Evolutionary conservation across 2,888 invertebrate genomes (phyloP).

Genomic region (Apamea monoglypha): DNA sequence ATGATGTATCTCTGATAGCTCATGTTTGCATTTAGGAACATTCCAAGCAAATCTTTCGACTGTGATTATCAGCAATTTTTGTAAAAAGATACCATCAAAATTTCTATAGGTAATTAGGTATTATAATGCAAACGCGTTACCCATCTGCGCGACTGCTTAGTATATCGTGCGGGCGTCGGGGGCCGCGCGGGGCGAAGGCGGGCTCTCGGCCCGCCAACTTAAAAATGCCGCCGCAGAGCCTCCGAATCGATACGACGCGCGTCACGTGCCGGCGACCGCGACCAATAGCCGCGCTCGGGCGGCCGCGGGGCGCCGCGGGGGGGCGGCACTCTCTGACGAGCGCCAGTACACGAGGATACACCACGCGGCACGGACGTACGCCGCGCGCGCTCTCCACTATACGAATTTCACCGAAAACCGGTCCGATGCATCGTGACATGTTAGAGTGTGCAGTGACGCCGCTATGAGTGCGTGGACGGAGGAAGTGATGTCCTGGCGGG

Average conservation of each 20-base stretch:
- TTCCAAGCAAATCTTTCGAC: not conserved
- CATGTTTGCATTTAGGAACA: not conserved
- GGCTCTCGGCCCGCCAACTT: slow-evolving; percentile 91
- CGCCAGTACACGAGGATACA: slow-evolving; percentile 84
- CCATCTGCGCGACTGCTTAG: slow-evolving; percentile 67
- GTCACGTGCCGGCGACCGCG: slow-evolving; percentile 92
- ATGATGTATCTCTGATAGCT: not conserved
- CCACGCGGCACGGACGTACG: slow-evolving; percentile 76
- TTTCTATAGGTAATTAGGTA: slow-evolving; percentile 16
- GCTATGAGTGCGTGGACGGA: slow-evolving; percentile 89
- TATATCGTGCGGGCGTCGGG: slow-evolving; percentile 79
- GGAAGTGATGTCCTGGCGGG: slow-evolving; percentile 88
- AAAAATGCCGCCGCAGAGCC: slow-evolving; percentile 95
- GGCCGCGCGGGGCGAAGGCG: slow-evolving; percentile 86
- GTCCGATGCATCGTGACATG: slow-evolving; percentile 85
- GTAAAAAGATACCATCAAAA: not conserved
- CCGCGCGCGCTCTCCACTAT: slow-evolving; percentile 66
- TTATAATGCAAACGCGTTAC: slow-evolving; percentile 4
- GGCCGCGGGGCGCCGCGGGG: slow-evolving; percentile 78
- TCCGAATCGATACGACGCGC: slow-evolving; percentile 94
- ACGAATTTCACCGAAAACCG: slow-evolving; percentile 85
- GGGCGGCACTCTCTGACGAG: slow-evolving; percentile 69
- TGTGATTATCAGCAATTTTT: not conserved
- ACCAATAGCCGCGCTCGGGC: slow-evolving; percentile 86
- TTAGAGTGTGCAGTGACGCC: slow-evolving; percentile 84